phyloP scores from a whole-genome alignment of 2,797 vertebrate species.

The Lagorchestes hirsutus region DNA sequence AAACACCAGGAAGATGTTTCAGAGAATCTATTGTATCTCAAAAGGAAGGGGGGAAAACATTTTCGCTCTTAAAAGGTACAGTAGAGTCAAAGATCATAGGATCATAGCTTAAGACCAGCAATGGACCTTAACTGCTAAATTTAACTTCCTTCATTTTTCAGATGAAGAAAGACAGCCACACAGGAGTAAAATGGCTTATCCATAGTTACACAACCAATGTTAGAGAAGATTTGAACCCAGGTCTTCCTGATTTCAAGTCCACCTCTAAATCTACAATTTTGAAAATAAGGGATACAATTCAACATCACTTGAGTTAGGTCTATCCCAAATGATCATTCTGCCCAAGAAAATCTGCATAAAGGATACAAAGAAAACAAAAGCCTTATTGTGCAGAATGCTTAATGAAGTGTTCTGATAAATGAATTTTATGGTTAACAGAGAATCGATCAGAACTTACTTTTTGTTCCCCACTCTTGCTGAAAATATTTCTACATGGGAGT shows the following conservation, averaged over 20 bases:
- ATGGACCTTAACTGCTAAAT: background rate
- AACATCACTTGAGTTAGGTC: background rate
- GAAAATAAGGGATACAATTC: background rate
- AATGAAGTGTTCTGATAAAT: background rate
- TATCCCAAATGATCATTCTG: background rate
- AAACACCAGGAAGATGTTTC: background rate
- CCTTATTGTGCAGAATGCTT: background rate
- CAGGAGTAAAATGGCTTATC: background rate
- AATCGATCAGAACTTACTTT: background rate
- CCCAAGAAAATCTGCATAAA: background rate
- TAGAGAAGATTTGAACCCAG: background rate
- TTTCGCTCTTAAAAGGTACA: background rate
- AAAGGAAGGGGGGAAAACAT: background rate
- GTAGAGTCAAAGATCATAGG: background rate
- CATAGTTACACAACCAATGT: background rate
- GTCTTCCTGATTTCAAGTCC: background rate
- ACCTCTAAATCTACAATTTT: background rate
- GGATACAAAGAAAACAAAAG: background rate
- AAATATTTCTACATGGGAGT: background rate
- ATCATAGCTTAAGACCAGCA: background rate
- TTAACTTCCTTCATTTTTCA: background rate
- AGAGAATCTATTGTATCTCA: background rate
- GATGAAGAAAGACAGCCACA: background rate
- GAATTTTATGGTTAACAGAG: background rate
- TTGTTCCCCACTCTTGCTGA: background rate